phyloP scores from a whole-genome alignment of 2,113 vertebrate genomes.

The Forbesichthys papilliferus region DNA sequence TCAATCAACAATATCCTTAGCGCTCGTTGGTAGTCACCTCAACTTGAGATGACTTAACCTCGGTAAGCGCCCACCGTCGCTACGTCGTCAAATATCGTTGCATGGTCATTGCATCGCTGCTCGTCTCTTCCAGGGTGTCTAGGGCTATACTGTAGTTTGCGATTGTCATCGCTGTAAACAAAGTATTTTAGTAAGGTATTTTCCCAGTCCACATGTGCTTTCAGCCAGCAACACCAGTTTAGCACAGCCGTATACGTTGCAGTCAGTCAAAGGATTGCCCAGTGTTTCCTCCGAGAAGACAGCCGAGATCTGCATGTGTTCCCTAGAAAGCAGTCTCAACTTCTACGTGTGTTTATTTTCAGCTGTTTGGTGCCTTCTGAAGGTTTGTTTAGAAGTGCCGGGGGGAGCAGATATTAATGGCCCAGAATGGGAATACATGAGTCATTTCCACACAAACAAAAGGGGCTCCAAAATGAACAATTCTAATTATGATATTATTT shows the following conservation, averaged over 20 bases:
- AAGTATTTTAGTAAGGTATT: conserved; percentile 24
- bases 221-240: conserved; percentile 47
- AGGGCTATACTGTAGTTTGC: neutral
- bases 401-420: conserved; percentile 14
- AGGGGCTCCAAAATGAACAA: conserved; percentile 9
- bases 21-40: too few species aligned
- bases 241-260: conserved; percentile 44
- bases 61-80: too few species aligned
- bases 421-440: conserved; percentile 22
- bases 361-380: conserved; percentile 24
- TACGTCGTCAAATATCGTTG: too few species aligned
- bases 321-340: neutral
- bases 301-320: conserved; percentile 38
- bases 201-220: conserved; percentile 35
- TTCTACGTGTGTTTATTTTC: neutral
- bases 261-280: conserved; percentile 30
- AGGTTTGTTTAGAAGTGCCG: conserved; percentile 21
- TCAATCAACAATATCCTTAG: too few species aligned
- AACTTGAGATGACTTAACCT: too few species aligned
- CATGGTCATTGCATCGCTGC: too few species aligned
- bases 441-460: conserved; percentile 7
- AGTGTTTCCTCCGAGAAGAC: conserved; percentile 18
- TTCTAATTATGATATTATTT: conserved; percentile 21
- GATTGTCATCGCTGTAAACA: conserved; percentile 9
- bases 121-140: too few species aligned